Conservation (phyloP, 2,797 vertebrate genomes). For the Eleutherodactylus coqui region DNA sequence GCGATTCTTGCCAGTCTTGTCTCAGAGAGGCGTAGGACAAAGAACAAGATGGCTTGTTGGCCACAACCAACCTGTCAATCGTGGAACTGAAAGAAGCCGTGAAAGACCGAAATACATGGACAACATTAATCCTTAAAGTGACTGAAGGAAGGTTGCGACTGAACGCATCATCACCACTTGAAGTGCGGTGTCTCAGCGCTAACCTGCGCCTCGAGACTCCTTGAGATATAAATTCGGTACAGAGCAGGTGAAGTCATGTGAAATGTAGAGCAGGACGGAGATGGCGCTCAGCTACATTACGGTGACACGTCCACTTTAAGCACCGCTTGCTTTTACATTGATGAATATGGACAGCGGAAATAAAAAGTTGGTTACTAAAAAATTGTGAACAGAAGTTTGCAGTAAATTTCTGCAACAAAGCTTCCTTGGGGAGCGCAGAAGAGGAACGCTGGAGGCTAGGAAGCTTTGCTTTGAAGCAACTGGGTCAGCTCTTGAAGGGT, state of each 20-base stretch:
- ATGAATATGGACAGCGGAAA: slow-evolving; percentile 36
- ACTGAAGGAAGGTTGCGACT: no score
- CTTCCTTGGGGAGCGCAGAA: slow-evolving; percentile 46
- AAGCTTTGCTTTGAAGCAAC: slow-evolving; percentile 61
- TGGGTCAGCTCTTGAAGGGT: slow-evolving; percentile 54
- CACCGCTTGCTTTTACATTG: slow-evolving; percentile 6
- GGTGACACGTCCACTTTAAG: slow-evolving; percentile 15
- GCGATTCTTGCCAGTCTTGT: no score
- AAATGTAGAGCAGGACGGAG: not conserved
- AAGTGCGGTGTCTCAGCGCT: not conserved
- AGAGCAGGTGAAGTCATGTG: not conserved
- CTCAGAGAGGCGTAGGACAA: no score
- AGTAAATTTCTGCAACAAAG: slow-evolving; percentile 53
- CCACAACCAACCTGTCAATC: no score
- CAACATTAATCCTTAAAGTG: no score
- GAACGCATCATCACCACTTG: no score
- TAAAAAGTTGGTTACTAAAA: slow-evolving; percentile 30
- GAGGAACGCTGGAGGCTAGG: slow-evolving; percentile 53
- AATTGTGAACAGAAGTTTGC: slow-evolving; percentile 54
- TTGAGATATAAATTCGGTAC: not conserved
- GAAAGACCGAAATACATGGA: no score
- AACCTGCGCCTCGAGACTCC: not conserved
- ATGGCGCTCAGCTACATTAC: not conserved
- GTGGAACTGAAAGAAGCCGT: no score
- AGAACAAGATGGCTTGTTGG: no score